Base-by-base conservation (phyloP, 2,113 vertebrate genomes). In the Clarias magur region DNA sequence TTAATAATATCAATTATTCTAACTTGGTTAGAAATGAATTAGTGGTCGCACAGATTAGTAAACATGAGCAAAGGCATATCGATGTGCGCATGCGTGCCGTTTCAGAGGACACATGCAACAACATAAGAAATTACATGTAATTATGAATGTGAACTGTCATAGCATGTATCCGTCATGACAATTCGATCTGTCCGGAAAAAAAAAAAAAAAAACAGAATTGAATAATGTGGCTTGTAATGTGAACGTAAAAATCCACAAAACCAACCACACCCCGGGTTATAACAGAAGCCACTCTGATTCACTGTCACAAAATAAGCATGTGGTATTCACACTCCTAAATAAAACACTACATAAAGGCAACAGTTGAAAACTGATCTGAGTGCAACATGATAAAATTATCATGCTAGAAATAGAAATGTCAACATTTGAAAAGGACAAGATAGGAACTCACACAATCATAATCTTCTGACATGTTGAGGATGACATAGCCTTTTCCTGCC, bases 401-500 rank as follows among this genome's bases (percentile, higher is more conserved):
- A 16, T 30, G 25, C 23, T 68, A 42, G 27, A 9, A 19, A 34
- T 17, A 70, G 19, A 82, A 65, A 82, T 42, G 56, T 56, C 21
- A 78, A 54, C 21, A 53, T 48, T 25, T 17, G 11, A 34, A 80
- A 62, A 78, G 25, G 59, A 67, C 8, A 16, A 82, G 38, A 53
- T 6, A 54, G 27, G 34, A 85, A 97, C 98, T 98, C 92, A 99
- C 98, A 89, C 98, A 99, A 92, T 98, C 97, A 34, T 96, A 87
- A 92, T 98, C 98, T 88, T 98, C 95, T 0, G 96, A 96, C 97
- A 98, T 97, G 93, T 98, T 97, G 85, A 99, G 95, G 90, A 99
- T 91, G 88, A 99, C 93, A 56, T 98, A 99, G 84, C 96, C 98
- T 57, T 96, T 96, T 81, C 96, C 96, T 0, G 94, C 93, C 86